A percentile compares a stretch with the other conserved stretches of the same genome.
phyloP scores from a whole-genome alignment of 2,888 invertebrate species.

The Merodon equestris region DNA sequence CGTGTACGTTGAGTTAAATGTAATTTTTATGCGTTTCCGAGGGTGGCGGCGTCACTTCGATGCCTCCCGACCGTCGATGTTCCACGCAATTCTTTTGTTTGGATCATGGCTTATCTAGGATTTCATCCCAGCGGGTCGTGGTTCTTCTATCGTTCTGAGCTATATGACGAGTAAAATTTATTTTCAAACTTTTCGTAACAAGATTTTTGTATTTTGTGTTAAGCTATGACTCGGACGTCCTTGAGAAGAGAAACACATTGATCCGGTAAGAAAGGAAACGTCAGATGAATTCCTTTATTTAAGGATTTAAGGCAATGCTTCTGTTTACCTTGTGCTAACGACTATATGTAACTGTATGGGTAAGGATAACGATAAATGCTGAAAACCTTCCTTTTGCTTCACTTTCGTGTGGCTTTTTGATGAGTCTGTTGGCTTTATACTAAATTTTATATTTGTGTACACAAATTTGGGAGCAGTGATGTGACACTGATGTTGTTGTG shows the following conservation, averaged over 20 bases:
- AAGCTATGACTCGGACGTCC: not conserved
- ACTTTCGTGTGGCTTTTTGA: too few species aligned
- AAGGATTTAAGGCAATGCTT: not conserved
- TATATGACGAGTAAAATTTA: conserved; percentile 11
- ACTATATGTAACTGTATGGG: too few species aligned
- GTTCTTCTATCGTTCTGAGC: conserved; percentile 2
- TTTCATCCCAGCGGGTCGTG: not conserved
- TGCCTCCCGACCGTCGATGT: not conserved
- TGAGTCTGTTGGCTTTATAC: too few species aligned
- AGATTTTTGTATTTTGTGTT: conserved; percentile 6
- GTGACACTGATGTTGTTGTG: too few species aligned
- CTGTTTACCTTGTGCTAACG: too few species aligned
- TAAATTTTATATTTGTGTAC: too few species aligned
- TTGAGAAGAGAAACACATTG: too few species aligned
- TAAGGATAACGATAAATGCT: too few species aligned
- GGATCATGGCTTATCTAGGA: conserved; percentile 35
- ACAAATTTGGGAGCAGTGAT: too few species aligned
- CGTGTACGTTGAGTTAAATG: conserved; percentile 22
- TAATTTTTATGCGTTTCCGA: conserved; percentile 20
- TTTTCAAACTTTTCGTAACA: conserved; percentile 26
- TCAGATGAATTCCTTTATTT: not conserved
- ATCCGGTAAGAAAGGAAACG: not conserved
- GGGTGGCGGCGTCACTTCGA: not conserved
- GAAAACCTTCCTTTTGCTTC: too few species aligned
- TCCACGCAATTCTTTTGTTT: not conserved